Base-by-base conservation (phyloP, 2,797 vertebrate species). In the Semaprochilodus insignis region DNA sequence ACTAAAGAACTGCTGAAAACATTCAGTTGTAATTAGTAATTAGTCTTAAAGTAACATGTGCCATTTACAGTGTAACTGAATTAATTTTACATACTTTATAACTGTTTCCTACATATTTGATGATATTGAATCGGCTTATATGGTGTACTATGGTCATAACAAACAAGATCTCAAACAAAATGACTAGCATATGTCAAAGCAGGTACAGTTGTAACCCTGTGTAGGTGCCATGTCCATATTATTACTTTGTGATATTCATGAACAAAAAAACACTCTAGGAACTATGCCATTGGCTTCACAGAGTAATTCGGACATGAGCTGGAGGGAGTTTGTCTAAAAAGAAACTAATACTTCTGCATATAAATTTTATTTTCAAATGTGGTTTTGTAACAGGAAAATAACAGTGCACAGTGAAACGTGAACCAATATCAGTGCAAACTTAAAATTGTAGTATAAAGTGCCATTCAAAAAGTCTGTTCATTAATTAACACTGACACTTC, bases 361-460 rank as follows among this genome's bases (percentile, higher is more conserved):
- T 66, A 55, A 31, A 72, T 36, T 80, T 81, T 74, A 84, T 86
- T 88, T 81, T 81, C n/a, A 77, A 19, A n/a, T 62, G 6, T 40
- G 70, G 67, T 52, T 59, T 52, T 81, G 54, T 74, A 80, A 83
- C 81, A 85, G 73, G 54, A 66, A 75, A 59, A 44, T 6, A 44
- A 78, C 78, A 83, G 83, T 86, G 77, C 87, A 78, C 83, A 74
- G 81, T 51, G 55, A 71, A 55, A 31, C 63, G 6, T 62, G 27
- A 25, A 66, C 36, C 52, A 74, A 73, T 55, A 34, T 54, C 70
- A 88, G 79, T 83, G 81, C 74, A 57, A 85, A 71, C 31, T 55
- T 77, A 83, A 85, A 59, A 78, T n/a, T 69, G 76, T 75, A 71
- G 51, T 55, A 78, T 81, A 87, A 85, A 85, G 73, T 85, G 74